Base-by-base conservation (phyloP, 2,797 vertebrate genomes). In the Pagetopsis macropterus region DNA sequence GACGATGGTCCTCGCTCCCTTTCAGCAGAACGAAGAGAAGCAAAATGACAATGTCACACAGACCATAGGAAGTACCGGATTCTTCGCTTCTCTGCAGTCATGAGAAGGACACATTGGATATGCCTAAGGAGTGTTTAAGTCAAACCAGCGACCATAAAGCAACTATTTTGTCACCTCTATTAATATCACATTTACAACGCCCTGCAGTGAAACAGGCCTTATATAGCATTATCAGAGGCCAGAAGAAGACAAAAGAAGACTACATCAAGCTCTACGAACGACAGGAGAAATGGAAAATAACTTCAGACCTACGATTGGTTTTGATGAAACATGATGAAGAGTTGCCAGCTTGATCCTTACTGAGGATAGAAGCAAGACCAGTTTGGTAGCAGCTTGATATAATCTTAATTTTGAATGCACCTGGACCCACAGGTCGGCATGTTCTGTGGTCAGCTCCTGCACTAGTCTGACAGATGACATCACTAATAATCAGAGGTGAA, bases 1-100 rank as follows among this genome's bases (percentile, higher is more conserved):
- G 43, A 69, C 17, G 19, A 61, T 16, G 17, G 13, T 49, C 31
- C 33, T 33, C 37, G 13, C 40, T 70, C 9, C 19, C 7, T 1
- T 75, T 66, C 58, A 4, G 7, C 27, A 27, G 59, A 75, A 21
- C 0, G 14, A 83, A 68, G 64, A 85, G 66, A 65, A 82, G 15
- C 43, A 15, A 3, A 33, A 56, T 3, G 46, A 8, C 48, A 7
- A 8, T 33, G 12, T 61, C 37, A 56, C 14, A 12, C 46, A 45
- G 33, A 52, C 10, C 16, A 46, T 40, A 46, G 2, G 7, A 37
- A 57, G 1, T 17, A 31, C 44, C 37, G 61, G 58, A 82, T 5
- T 45, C 3, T 10, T 65, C 0, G 17, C 50, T 27, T 55, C 43
- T 48, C 50, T 41, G 23, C 21, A 33, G 15, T 57, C 17, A 9